Conservation (phyloP, 2,113 vertebrate species). For the Bujurquina vittata region DNA sequence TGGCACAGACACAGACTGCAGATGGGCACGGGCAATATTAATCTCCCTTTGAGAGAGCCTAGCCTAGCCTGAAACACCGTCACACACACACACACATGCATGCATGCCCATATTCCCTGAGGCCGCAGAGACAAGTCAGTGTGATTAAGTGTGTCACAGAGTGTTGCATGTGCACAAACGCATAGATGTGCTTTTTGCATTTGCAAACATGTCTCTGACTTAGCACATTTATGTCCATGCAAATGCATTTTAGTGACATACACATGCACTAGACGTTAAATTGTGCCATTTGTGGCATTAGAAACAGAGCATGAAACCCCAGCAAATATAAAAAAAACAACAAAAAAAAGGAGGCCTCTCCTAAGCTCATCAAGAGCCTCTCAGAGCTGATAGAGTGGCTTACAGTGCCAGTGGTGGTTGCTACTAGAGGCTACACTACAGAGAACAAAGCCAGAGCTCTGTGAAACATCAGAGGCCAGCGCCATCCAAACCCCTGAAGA, state of each 20-base stretch:
- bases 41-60: slow-evolving; percentile 48
- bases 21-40: slow-evolving; percentile 44
- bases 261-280: neutral
- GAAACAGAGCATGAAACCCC: slow-evolving; percentile 39
- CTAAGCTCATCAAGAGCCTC: slow-evolving; percentile 50
- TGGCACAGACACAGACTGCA: slow-evolving; percentile 59
- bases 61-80: neutral
- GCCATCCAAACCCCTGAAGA: slow-evolving; percentile 63
- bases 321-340: neutral
- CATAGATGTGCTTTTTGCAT: neutral
- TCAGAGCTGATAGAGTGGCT: slow-evolving; percentile 47
- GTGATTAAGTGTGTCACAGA: slow-evolving; percentile 30
- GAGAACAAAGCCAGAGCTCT: slow-evolving; percentile 61
- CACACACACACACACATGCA: neutral
- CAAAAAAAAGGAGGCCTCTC: neutral
- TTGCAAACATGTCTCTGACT: slow-evolving; percentile 19
- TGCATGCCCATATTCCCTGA: slow-evolving; percentile 18
- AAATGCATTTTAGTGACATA: slow-evolving; percentile 11
- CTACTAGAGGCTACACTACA: slow-evolving; percentile 29
- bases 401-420: slow-evolving; percentile 15
- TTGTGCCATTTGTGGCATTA: slow-evolving; percentile 38
- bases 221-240: neutral
- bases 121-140: slow-evolving; percentile 27
- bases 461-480: slow-evolving; percentile 45
- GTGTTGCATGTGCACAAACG: slow-evolving; percentile 7